These are phyloP conservation scores for Denticeps clupeoides DNA, from an alignment of 2,797 vertebrate species.

Conservation along the genomic window DNA sequence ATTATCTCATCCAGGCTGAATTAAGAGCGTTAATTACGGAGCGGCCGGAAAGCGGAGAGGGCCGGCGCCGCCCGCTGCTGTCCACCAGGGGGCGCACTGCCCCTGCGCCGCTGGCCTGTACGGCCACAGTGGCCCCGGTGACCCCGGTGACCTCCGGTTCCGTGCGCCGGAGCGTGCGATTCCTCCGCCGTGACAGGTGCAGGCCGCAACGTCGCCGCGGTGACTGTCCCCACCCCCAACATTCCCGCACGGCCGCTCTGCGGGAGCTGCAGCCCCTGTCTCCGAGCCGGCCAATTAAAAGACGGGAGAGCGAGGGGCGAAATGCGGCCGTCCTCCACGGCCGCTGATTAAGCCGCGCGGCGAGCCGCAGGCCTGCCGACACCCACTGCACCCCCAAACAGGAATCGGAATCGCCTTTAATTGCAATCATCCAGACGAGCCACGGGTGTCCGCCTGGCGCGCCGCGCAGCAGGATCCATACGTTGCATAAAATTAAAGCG, in stretches of 20 bases:
- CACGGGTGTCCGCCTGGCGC: conserved; percentile 23
- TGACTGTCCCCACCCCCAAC: background rate
- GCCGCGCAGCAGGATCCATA: conserved; percentile 39
- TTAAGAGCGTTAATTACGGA: conserved; percentile 70
- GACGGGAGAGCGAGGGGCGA: conserved; percentile 11
- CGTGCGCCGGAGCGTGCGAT: too few species aligned
- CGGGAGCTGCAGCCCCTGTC: conserved; percentile 28
- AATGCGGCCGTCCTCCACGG: conserved; percentile 16
- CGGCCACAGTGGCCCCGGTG: too few species aligned
- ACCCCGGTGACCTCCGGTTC: too few species aligned
- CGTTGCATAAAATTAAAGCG: conserved; percentile 25
- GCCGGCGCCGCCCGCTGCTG: conserved; percentile 6
- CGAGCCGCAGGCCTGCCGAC: conserved; percentile 8
- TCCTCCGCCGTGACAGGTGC: too few species aligned
- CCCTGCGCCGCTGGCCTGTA: too few species aligned
- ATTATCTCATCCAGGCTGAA: conserved; percentile 71
- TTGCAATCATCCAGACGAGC: conserved; percentile 59
- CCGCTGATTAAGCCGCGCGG: conserved; percentile 53
- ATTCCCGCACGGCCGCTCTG: background rate
- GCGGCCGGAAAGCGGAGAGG: conserved; percentile 46
- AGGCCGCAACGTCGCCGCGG: background rate
- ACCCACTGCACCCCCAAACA: conserved; percentile 12
- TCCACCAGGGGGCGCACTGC: conserved; percentile 51
- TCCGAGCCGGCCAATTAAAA: conserved; percentile 26
- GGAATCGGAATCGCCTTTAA: conserved; percentile 54